Evolutionary conservation across 2,888 invertebrate species (phyloP), one percentile per base, ranked within the genome.

Genomic region (Cheilosia impressa): DNA sequence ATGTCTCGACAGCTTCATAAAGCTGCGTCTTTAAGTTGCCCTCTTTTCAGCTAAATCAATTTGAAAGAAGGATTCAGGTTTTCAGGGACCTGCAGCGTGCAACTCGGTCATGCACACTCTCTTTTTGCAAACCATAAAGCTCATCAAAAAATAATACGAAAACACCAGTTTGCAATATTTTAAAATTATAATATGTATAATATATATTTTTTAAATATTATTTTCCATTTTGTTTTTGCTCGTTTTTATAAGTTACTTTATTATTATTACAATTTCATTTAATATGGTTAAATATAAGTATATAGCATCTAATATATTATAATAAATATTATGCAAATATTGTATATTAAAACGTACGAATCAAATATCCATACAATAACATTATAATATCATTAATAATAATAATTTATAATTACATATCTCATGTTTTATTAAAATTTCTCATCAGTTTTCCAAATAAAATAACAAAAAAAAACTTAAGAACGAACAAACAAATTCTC

Each of bases 311-410:
- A 85, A 80, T 85, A 81, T 81, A 81, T 81, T 85, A 10, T 85
- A 85, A 81, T 85, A 85, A 85, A 85, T 85, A 80, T 80, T 75
- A 79, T 66, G 84, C 84, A 85, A 80, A 85, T 85, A 76, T 85
- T 85, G 81, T 85, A 77, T 85, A 85, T 85, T 60, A 62, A 77
- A 81, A 75, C 63, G 71, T 72, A 81, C 72, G 84, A 85, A 80
- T 81, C 5, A 31, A 77, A 65, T 47, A 71, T 76, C 63, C 81
- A 72, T 63, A 76, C 57, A 17, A 72, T 85, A 85, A 81, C 80
- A 81, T 81, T 81, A 63, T 81, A 72, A 82, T 82, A 82, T 73
- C 53, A 65, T 50, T 62, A 76, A 66, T 78, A 65, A 76, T 66
- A 52, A 52, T 38, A 17, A 60, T 71, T 22, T 65, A 62, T 45